phyloP scores from a whole-genome alignment of 2,797 vertebrate species.

The Cyclopterus lumpus region DNA sequence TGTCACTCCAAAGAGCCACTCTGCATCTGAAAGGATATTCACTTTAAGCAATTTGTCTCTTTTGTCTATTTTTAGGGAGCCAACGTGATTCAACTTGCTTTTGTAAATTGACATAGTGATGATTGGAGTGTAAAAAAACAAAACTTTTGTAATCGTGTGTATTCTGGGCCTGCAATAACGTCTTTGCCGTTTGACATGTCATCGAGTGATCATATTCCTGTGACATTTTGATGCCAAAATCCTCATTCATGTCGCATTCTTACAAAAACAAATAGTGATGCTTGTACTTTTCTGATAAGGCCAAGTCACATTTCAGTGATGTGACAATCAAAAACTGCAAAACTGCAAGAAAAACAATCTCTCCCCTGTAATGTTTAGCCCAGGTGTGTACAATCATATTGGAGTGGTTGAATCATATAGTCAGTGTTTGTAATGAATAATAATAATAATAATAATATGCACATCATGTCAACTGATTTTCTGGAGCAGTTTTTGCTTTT shows the following conservation, averaged over 20 bases:
- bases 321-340: slow-evolving; percentile 53
- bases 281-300: slow-evolving; percentile 52
- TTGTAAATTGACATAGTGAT: slow-evolving; percentile 71
- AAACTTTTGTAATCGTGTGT: slow-evolving; percentile 69
- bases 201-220: slow-evolving; percentile 56
- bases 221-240: slow-evolving; percentile 64
- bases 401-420: slow-evolving; percentile 61
- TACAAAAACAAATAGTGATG: slow-evolving; percentile 32
- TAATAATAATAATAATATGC: slow-evolving; percentile 62
- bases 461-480: slow-evolving; percentile 66
- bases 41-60: slow-evolving; percentile 73
- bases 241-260: slow-evolving; percentile 46
- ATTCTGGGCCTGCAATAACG: slow-evolving; percentile 74
- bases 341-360: slow-evolving; percentile 33
- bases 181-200: slow-evolving; percentile 70
- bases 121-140: slow-evolving; percentile 46
- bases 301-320: slow-evolving; percentile 60
- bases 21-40: slow-evolving; percentile 65
- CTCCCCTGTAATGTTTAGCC: slow-evolving; percentile 42
- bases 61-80: slow-evolving; percentile 79
- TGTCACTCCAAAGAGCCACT: slow-evolving; percentile 78
- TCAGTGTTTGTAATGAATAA: slow-evolving; percentile 73
- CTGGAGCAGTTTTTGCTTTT: slow-evolving; percentile 60
- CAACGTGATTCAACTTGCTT: slow-evolving; percentile 64
- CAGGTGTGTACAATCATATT: slow-evolving; percentile 65